Evolutionary conservation across 2,113 vertebrate genomes (phyloP).

Genomic region (Psilopogon haemacephalus): DNA sequence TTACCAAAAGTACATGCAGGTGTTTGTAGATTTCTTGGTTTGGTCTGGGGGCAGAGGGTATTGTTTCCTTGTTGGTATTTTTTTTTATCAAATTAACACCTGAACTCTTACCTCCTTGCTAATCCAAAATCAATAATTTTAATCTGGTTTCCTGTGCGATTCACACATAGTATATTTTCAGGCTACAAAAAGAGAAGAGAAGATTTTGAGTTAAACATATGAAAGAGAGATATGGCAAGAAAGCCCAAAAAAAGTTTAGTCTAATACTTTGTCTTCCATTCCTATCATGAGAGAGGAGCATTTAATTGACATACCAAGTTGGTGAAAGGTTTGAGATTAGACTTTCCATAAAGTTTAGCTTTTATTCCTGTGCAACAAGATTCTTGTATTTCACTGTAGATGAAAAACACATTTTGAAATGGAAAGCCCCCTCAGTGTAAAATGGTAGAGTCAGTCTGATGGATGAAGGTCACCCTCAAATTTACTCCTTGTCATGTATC

Average conservation of each 20-base stretch:
- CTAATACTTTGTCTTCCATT: not conserved
- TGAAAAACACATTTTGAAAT: not conserved
- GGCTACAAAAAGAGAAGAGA: constrained; percentile 74
- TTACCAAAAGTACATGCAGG: not conserved
- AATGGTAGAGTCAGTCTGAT: not conserved
- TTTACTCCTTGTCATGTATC: not conserved
- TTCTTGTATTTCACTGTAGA: not conserved
- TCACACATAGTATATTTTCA: constrained; percentile 94
- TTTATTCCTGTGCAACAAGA: not conserved
- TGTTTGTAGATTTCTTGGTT: not conserved
- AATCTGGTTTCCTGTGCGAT: constrained; percentile 84
- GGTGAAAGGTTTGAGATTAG: not conserved
- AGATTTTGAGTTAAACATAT: not conserved
- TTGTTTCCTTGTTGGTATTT: not conserved
- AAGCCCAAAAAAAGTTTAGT: not conserved
- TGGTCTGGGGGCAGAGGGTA: too few relatives aligned
- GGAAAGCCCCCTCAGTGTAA: not conserved
- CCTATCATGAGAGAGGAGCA: not conserved
- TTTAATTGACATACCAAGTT: not conserved
- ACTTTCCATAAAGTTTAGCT: not conserved
- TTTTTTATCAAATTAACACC: not conserved
- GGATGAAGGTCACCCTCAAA: not conserved
- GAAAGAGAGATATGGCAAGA: not conserved
- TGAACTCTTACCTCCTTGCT: constrained; percentile 81
- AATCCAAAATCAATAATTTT: constrained; percentile 99